Evolutionary conservation across 1,140 invertebrate genomes (phyloP).

Genomic region (Holcopasites calliopsidis): DNA sequence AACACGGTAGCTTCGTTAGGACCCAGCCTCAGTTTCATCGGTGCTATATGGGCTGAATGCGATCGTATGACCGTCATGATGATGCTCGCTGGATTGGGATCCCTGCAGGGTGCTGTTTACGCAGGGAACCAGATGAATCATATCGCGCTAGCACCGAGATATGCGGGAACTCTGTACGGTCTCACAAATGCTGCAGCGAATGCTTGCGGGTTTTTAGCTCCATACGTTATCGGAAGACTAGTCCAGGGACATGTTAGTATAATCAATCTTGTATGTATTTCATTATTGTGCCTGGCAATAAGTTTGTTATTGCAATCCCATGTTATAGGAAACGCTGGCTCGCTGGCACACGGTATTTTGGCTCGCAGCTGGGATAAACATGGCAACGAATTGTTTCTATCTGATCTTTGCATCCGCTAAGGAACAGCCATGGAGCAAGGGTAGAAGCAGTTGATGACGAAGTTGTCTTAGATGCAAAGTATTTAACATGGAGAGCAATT

Average conservation of each 20-base stretch:
- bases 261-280: background rate
- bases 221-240: conserved; percentile 87
- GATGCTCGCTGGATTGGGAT: conserved; percentile 85
- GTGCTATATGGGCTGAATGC: conserved; percentile 89
- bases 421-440: conserved; percentile 87
- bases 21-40: conserved; percentile 86
- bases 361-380: conserved; percentile 89
- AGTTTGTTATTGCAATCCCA: conserved; percentile 20
- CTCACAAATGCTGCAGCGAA: conserved; percentile 93
- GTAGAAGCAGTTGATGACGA: conserved; percentile 75
- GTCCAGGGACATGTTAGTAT: conserved; percentile 84
- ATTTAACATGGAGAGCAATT: conserved; percentile 65
- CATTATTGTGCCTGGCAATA: background rate
- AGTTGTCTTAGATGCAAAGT: conserved; percentile 57
- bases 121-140: conserved; percentile 93
- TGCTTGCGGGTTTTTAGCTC: conserved; percentile 92
- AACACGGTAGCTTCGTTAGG: conserved; percentile 87
- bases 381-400: conserved; percentile 89
- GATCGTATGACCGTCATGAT: conserved; percentile 85
- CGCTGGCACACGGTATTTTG: conserved; percentile 95
- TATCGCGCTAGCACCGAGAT: conserved; percentile 91
- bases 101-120: conserved; percentile 87
- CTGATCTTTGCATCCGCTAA: conserved; percentile 90
- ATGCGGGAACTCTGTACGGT: conserved; percentile 93
- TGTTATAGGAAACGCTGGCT: conserved; percentile 87